Percentiles rank a stretch among this genome's conserved stretches.
Conservation (phyloP, 2,113 vertebrate genomes). For the Protobothrops flavoviridis region DNA sequence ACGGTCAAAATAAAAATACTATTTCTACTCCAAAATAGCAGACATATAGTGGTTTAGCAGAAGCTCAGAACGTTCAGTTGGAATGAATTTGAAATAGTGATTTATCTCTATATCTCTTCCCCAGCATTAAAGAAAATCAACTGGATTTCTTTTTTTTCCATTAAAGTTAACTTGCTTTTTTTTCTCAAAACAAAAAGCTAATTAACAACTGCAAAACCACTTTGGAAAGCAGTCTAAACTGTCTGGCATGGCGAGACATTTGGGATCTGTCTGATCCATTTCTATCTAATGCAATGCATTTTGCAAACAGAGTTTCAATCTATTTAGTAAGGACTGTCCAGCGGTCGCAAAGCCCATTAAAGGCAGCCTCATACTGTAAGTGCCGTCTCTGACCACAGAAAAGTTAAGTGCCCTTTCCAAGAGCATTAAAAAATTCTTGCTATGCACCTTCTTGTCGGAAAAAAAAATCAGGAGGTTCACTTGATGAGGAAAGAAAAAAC, state of each 20-base stretch:
- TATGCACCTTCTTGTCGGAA: not conserved
- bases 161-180: not conserved
- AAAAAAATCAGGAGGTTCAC: not conserved
- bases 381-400: not conserved
- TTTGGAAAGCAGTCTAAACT: constrained; percentile 1
- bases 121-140: not conserved
- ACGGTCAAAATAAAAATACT: not conserved
- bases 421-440: not conserved
- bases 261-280: not conserved
- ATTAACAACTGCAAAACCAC: constrained; percentile 18
- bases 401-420: not conserved
- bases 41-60: not conserved
- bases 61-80: not conserved
- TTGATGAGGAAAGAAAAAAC: constrained; percentile 14
- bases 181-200: not conserved
- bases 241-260: not conserved
- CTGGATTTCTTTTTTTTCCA: not conserved
- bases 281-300: constrained; percentile 17
- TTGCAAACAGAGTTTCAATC: not conserved
- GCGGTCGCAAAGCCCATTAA: constrained; percentile 19
- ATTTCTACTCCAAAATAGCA: not conserved
- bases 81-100: not conserved
- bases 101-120: not conserved
- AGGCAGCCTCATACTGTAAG: constrained; percentile 9
- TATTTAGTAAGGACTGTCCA: constrained; percentile 24